Evolutionary conservation across 2,797 vertebrate species (phyloP).

Genomic region (Decapterus maruadsi): DNA sequence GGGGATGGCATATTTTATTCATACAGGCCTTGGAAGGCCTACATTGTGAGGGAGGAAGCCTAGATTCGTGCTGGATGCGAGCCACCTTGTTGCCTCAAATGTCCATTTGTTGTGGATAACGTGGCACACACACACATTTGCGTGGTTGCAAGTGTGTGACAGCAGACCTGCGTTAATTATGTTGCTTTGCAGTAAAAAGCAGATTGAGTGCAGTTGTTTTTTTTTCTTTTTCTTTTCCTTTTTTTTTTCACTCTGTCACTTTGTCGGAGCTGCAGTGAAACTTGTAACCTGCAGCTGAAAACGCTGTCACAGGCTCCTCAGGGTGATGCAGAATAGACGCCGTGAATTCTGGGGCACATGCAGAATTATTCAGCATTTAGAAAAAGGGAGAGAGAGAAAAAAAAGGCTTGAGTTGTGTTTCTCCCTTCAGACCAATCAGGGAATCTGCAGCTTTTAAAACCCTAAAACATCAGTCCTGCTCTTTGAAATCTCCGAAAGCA

Average conservation of each 20-base stretch:
- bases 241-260: slow-evolving; percentile 2
- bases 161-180: background rate
- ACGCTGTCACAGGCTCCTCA: background rate
- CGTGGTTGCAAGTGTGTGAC: background rate
- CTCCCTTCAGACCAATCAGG: background rate
- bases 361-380: slow-evolving; percentile 34
- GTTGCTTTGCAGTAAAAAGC: slow-evolving; percentile 23
- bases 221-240: too few species aligned
- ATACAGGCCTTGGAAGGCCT: slow-evolving; percentile 53
- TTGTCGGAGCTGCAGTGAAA: slow-evolving; percentile 27
- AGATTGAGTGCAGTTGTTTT: background rate
- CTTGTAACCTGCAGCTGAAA: too few species aligned
- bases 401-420: background rate
- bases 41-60: slow-evolving; percentile 40
- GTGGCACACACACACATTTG: background rate
- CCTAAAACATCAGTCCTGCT: background rate
- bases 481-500: slow-evolving; percentile 41
- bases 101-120: background rate
- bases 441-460: slow-evolving; percentile 29
- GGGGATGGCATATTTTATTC: slow-evolving; percentile 74
- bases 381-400: background rate
- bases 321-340: background rate
- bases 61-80: slow-evolving; percentile 34
- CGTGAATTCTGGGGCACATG: background rate
- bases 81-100: slow-evolving; percentile 48